Evolutionary conservation across 2,888 invertebrate species (phyloP).

Genomic region (Heliconius cydno): DNA sequence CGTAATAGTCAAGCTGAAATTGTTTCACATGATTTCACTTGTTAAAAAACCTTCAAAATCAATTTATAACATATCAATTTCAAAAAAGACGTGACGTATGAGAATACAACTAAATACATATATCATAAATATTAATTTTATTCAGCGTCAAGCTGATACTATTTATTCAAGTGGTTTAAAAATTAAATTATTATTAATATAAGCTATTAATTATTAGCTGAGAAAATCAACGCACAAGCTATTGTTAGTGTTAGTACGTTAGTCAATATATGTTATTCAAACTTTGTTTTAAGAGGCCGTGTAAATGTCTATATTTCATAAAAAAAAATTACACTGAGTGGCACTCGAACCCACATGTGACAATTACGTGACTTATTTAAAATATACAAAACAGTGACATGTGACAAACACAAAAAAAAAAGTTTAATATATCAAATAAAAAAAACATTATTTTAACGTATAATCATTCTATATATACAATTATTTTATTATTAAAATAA

Average conservation of each 20-base stretch:
- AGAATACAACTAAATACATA: neutral
- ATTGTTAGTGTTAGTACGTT: slow-evolving; percentile 36
- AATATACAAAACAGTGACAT: neutral
- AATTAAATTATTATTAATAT: neutral
- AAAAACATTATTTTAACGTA: neutral
- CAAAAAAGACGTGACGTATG: neutral
- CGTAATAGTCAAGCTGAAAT: no score
- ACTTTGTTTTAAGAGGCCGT: no score
- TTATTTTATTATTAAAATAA: no score
- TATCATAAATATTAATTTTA: neutral
- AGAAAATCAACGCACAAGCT: slow-evolving; percentile 63
- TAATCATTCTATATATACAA: neutral
- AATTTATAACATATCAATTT: neutral
- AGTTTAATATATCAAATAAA: neutral
- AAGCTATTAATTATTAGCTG: slow-evolving; percentile 52
- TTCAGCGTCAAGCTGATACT: neutral
- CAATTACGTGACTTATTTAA: no score
- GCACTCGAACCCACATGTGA: no score
- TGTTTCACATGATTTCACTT: no score
- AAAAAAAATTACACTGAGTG: no score
- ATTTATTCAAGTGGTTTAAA: slow-evolving; percentile 28
- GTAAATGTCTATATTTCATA: no score
- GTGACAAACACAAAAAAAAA: neutral
- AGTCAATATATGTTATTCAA: slow-evolving; percentile 33
- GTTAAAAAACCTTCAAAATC: neutral